phyloP scores from a whole-genome alignment of 2,888 invertebrate genomes.

The Vanessa cardui region DNA sequence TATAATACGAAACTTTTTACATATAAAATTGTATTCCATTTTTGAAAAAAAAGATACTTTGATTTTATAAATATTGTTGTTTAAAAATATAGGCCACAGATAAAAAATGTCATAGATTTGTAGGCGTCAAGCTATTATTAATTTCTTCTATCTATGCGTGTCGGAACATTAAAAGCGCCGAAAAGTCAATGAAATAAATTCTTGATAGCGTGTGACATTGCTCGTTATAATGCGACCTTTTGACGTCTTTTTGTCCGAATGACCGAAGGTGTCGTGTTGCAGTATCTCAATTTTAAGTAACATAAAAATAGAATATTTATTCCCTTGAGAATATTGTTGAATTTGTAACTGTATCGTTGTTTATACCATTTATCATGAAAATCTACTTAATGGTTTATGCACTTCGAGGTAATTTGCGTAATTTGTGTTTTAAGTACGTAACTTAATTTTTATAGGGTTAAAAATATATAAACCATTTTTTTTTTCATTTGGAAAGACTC shows the following conservation, averaged over 20 bases:
- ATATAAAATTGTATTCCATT: no score
- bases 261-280: slow-evolving; percentile 28
- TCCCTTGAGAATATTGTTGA: slow-evolving; percentile 4
- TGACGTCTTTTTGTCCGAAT: slow-evolving; percentile 31
- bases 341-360: no score
- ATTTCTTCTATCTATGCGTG: slow-evolving; percentile 21
- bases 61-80: no score
- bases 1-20: no score
- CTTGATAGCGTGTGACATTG: slow-evolving; percentile 36
- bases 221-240: slow-evolving; percentile 35
- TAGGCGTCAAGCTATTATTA: slow-evolving; percentile 15
- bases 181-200: slow-evolving; percentile 36
- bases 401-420: neutral
- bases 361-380: no score
- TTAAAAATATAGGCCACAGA: slow-evolving; percentile 1
- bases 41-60: no score
- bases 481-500: no score
- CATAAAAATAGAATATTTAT: slow-evolving; percentile 22
- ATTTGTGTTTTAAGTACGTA: neutral
- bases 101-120: neutral
- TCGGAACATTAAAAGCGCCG: slow-evolving; percentile 34
- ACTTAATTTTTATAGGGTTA: no score
- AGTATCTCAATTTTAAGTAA: slow-evolving; percentile 3
- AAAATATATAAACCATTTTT: no score
- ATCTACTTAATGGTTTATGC: no score